A percentile compares a stretch with the other conserved stretches of the same genome.
Conservation (phyloP, 2,888 invertebrate species). For the Catocala fraxini region DNA sequence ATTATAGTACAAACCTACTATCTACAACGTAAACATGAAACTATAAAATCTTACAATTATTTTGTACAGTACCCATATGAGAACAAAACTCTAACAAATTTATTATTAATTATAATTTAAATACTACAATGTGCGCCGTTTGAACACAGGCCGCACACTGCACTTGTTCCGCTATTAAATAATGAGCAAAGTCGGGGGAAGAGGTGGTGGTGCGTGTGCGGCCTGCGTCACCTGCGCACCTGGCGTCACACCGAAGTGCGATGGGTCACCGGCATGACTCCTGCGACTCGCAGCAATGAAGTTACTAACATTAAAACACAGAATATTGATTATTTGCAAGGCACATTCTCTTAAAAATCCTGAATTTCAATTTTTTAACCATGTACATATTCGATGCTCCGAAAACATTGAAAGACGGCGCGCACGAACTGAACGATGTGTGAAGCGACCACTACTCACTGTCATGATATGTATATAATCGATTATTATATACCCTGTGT, state of each 20-base stretch:
- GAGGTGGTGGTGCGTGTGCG: slow-evolving; percentile 40
- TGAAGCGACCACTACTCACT: slow-evolving; percentile 74
- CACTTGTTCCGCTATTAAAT: slow-evolving; percentile 25
- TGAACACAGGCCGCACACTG: slow-evolving; percentile 49
- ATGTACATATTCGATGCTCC: slow-evolving; percentile 77
- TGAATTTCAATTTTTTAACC: slow-evolving; percentile 78
- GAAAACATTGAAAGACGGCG: slow-evolving; percentile 73
- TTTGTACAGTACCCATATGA: slow-evolving; percentile 78
- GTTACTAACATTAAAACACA: slow-evolving; percentile 86
- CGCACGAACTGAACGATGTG: slow-evolving; percentile 62
- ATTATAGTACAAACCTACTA: slow-evolving; percentile 62
- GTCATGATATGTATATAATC: slow-evolving; percentile 83
- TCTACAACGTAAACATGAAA: slow-evolving; percentile 73
- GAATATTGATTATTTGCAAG: slow-evolving; percentile 87
- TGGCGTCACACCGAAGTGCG: slow-evolving; percentile 43
- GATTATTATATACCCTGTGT: slow-evolving; percentile 85
- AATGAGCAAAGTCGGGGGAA: slow-evolving; percentile 35
- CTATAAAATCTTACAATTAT: slow-evolving; percentile 72
- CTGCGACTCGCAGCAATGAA: slow-evolving; percentile 72
- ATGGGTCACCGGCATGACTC: slow-evolving; percentile 37
- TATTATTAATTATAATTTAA: slow-evolving; percentile 63
- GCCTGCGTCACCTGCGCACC: slow-evolving; percentile 56
- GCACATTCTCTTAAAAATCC: slow-evolving; percentile 87
- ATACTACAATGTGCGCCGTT: slow-evolving; percentile 57
- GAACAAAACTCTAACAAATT: slow-evolving; percentile 72